A percentile compares a stretch with the other conserved stretches of the same genome.
Evolutionary conservation across 2,797 vertebrate species (phyloP).

Genomic region (Acrocephalus scirpaceus): DNA sequence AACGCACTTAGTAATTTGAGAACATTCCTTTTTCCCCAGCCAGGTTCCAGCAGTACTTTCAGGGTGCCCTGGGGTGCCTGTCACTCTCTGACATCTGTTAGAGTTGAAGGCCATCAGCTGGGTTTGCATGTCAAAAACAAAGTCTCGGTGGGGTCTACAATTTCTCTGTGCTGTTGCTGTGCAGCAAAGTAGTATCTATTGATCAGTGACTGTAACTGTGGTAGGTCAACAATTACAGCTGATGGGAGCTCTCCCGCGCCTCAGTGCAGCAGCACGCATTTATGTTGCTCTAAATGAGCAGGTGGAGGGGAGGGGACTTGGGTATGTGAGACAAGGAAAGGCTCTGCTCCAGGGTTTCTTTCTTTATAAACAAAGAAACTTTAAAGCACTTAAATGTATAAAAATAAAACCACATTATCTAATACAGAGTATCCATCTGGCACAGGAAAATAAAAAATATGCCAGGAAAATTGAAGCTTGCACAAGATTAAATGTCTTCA

Average conservation of each 20-base stretch:
- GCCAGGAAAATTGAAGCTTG: not conserved
- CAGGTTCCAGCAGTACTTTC: constrained; percentile 9
- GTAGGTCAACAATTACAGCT: constrained; percentile 43
- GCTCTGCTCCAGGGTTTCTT: not conserved
- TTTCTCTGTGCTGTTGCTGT: not conserved
- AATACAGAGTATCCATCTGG: not conserved
- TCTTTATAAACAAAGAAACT: not conserved
- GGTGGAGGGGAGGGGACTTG: not conserved
- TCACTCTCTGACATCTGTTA: constrained; percentile 33
- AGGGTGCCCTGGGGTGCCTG: constrained; percentile 11
- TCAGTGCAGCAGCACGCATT: not conserved
- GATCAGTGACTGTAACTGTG: constrained; percentile 40
- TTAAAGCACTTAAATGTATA: not conserved
- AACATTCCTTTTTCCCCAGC: not conserved
- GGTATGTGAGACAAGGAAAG: not conserved
- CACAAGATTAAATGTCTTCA: not conserved
- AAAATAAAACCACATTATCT: not conserved
- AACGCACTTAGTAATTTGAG: constrained; percentile 8
- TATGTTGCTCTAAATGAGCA: not conserved
- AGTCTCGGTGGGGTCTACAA: constrained; percentile 21
- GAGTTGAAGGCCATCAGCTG: constrained; percentile 28
- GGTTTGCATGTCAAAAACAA: constrained; percentile 19
- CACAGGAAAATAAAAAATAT: not conserved
- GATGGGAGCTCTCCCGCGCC: not conserved
- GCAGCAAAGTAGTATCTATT: constrained; percentile 29